Conservation (phyloP, 2,113 vertebrate species). For the Solenodon paradoxus region DNA sequence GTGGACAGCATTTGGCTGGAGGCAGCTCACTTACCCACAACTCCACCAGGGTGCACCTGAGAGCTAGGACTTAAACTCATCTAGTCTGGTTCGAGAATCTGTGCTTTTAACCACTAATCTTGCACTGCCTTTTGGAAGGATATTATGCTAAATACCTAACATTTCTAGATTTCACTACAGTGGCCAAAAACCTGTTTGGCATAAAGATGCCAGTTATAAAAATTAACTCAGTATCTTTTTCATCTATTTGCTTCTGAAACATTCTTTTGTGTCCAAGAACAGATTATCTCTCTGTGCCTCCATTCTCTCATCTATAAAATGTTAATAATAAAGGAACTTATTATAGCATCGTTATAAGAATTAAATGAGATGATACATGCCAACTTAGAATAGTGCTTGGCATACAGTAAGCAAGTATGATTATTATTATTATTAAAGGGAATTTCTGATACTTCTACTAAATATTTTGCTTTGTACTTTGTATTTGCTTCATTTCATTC, state of each 20-base stretch:
- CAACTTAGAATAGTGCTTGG: not conserved
- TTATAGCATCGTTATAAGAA: not conserved
- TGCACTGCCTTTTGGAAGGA: not conserved
- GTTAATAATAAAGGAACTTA: not conserved
- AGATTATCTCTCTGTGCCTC: not conserved
- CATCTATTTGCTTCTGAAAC: not conserved
- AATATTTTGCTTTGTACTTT: not conserved
- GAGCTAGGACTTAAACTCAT: not conserved
- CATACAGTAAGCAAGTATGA: not conserved
- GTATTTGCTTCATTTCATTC: not conserved
- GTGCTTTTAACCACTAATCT: not conserved
- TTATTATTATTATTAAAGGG: not conserved
- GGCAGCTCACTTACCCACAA: no score
- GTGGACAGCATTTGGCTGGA: no score
- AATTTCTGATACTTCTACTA: not conserved
- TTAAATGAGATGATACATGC: not conserved
- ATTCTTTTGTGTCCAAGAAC: not conserved
- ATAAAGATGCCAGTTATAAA: not conserved
- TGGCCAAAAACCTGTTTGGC: not conserved
- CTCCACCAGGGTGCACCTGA: no score
- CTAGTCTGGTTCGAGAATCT: not conserved
- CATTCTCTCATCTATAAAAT: not conserved
- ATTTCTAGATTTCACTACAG: not conserved
- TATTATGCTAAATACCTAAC: not conserved
- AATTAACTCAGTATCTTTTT: not conserved